Base-by-base conservation (phyloP, 1,140 invertebrate species). In the Holcopasites calliopsidis region DNA sequence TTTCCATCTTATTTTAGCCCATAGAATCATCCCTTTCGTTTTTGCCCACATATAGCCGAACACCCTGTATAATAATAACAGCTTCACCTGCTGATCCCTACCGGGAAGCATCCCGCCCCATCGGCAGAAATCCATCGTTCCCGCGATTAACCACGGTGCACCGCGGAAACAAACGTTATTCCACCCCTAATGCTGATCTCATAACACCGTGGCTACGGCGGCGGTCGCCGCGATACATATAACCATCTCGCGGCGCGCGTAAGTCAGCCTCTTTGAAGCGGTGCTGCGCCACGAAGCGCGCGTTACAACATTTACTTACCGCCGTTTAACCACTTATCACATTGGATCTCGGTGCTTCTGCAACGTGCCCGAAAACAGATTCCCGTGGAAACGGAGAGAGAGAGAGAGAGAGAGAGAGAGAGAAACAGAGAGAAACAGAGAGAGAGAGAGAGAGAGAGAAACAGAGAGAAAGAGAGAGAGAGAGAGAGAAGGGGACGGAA, bases 321-420 rank as follows among this genome's bases (percentile, higher is more conserved):
- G 62, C 68, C 83, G 83, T 84, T 85, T 85, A 85, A 85, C 79
- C 83, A 85, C 83, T 85, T 85, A 85, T 85, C 83, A 85, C 80
- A 70, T 82, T 69, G 73, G 77, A 85, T 85, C 83, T 85, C 52
- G 52, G 60, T 65, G 70, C 65, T 70, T 68, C 58, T 61, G 73
- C 61, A 80, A 73, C 64, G 66, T 58, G 81, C 82, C 81, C 65
- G 80, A 55, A 84, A 81, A 81, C 82, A 83, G 82, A 80, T 84
- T 84, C 66, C 42, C 69, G 47, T 21, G 50, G 52, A 60, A 23
- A 52, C 21, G 23, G 7, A 3, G n/a, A 52, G 23, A 33, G 40
- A 18, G n/a, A n/a, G n/a, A n/a, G n/a, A n/a, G n/a, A n/a, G n/a
- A n/a, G n/a, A n/a, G n/a, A n/a, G n/a, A n/a, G n/a, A n/a, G n/a